Percentiles rank a stretch among this genome's conserved stretches.
Evolutionary conservation across 2,888 invertebrate species (phyloP).

Genomic region (Tuberolachnus salignus): DNA sequence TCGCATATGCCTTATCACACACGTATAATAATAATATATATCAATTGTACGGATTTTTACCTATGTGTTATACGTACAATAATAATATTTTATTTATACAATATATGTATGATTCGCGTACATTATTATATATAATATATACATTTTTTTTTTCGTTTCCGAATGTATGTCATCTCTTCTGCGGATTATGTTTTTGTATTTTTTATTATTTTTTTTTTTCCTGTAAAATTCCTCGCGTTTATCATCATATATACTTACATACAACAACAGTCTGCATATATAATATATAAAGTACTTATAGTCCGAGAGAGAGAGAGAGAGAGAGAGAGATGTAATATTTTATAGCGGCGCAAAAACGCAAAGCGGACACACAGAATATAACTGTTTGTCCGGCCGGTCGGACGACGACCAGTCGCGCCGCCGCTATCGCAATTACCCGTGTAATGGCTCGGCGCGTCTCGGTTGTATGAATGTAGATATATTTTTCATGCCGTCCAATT

Average conservation of each 20-base stretch:
- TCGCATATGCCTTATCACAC: slow-evolving; percentile 5
- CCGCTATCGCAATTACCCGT: slow-evolving; percentile 35
- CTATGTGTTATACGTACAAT: not conserved
- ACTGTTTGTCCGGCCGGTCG: slow-evolving; percentile 33
- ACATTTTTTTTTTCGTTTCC: slow-evolving; percentile 4
- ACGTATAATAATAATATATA: slow-evolving; percentile 20
- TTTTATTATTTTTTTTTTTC: slow-evolving; percentile 20
- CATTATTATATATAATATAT: too few species aligned
- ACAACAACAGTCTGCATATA: not conserved
- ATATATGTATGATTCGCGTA: not conserved
- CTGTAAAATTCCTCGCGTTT: slow-evolving; percentile 15
- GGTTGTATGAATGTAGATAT: slow-evolving; percentile 31
- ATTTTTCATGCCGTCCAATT: slow-evolving; percentile 39
- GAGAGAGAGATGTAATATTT: not conserved
- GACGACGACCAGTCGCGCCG: slow-evolving; percentile 32
- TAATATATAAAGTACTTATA: slow-evolving; percentile 2
- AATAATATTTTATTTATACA: not conserved
- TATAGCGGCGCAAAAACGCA: not conserved
- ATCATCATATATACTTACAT: not conserved
- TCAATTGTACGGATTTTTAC: slow-evolving; percentile 13
- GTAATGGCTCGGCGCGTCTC: slow-evolving; percentile 41
- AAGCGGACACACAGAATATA: slow-evolving; percentile 12
- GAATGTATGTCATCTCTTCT: slow-evolving; percentile 42
- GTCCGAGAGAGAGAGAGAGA: not conserved
- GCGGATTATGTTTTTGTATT: slow-evolving; percentile 27